Evolutionary conservation across 2,888 invertebrate genomes (phyloP), one percentile per base, ranked within the genome.

Genomic region (Limnephilus rhombicus): DNA sequence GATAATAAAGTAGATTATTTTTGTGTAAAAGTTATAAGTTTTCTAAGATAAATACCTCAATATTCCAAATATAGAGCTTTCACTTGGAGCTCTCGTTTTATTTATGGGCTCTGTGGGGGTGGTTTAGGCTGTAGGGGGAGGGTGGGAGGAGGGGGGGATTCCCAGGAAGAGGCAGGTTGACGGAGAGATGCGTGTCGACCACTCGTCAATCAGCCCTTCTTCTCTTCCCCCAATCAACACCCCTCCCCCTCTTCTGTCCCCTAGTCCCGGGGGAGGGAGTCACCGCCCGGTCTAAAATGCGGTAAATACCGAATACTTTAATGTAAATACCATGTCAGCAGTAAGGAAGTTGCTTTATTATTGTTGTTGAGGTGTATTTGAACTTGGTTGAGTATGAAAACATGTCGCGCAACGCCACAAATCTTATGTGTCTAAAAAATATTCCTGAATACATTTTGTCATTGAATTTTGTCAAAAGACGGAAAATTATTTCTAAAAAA

Each of bases 191-290:
- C 92, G 92, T 92, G 92, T 91, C 92, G 82, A 82, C 89, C 87
- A 92, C 92, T 92, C 92, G 92, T 92, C 92, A 92, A 92, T 92
- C 92, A 92, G 91, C 82, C 82, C 82, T 49, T 87, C 80, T 90
- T 91, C 91, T 82, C 45, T 49, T 29, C 41, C 80, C 41, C n/a
- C 90, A 90, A 80, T 80, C 88, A 68, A 80, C 31, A 68, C 82
- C 45, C 31, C 81, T 4, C 15, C 82, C 81, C 82, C 80, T 37
- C 13, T 5, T 45, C 85, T 7, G 37, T 0, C 18, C 41, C 9
- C 45, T 0, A 15, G 15, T 82, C 29, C 34, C 82, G 15, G 13
- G 29, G 29, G 31, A 82, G 82, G 34, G 82, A 82, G 82, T 34
- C 29, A 13, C 68, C 68, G 5, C 68, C 68, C 68, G n/a, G 24